Base-by-base conservation (phyloP, 2,888 invertebrate genomes). In the Parnassius apollo region DNA sequence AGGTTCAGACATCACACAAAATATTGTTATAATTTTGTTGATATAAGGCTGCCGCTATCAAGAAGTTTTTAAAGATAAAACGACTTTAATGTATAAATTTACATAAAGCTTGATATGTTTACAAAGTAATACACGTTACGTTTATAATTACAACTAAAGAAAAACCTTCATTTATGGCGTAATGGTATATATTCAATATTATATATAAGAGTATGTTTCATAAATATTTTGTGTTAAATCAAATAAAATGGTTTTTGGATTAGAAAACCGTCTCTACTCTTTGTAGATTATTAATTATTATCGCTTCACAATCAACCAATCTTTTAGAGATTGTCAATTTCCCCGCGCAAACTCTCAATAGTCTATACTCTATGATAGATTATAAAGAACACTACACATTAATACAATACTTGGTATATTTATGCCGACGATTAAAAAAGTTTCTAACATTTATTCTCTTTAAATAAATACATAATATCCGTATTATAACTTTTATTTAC, bases 81-180 rank as follows among this genome's bases (percentile, higher is more conserved):
- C 7, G 1, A 35, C 7, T 35, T 11, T 3, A 4, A 57, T 49
- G 49, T 42, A 9, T 49, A 42, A 57, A 57, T 54, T 46, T 53
- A 59, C 18, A 18, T 18, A 59, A 54, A 18, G 48, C 46, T 9
- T 57, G 61, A 61, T 61, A 61, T 61, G 61, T 61, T 55, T 42
- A 22, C 9, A 51, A 51, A 61, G 42, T 49, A 60, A 59, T n/a
- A 49, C 25, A 35, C 35, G 35, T 35, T 35, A 35, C 35, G 35
- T 35, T 35, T 35, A 35, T 35, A 35, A 35, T 35, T 35, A 35
- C 7, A 35, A 35, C 7, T 35, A 35, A 35, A 35, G 35, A 35
- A 35, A 35, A 35, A 4, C 4, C 35, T 35, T 7, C 4, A 35
- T 35, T 35, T 35, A 35, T 35, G 35, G 7, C 35, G 35, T 4